Base-by-base conservation (phyloP, 2,113 vertebrate genomes). In the Mohoua ochrocephala region DNA sequence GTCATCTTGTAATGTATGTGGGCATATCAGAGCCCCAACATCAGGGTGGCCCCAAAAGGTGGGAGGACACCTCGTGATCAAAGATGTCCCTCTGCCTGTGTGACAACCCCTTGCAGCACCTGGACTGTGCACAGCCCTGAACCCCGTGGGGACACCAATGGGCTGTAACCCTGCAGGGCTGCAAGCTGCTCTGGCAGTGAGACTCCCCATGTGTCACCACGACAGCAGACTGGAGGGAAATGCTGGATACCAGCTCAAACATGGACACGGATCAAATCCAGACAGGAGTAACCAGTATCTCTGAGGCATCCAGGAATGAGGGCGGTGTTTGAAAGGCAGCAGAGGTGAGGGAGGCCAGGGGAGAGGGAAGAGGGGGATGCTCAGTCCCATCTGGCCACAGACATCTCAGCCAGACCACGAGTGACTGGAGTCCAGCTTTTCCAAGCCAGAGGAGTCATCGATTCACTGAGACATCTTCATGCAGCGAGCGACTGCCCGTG, bases 361-460 rank as follows among this genome's bases (percentile, higher is more conserved):
- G 15, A 83, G 19, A 73, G 45, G 79, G 49, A 83, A 56, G 13
- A 63, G 4, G 9, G 18, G 22, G 10, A 27, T 54, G 26, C 33
- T 71, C 0, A 0, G 26, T 61, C 35, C n/a, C 53, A n/a, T 56
- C n/a, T 37, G 24, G 10, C 50, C 1, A 2, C 47, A 50, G 15
- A 59, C 27, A 18, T 27, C 42, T 0, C 3, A 78, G 35, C 11
- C 41, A 44, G 30, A 71, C 13, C 1, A 13, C 49, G 26, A 75
- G 37, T 37, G 47, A 50, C 6, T 5, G 9, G 15, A 86, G 3
- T 10, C 19, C 0, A 6, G 27, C 35, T 87, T 54, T 61, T 70
- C 39, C 0, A 2, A 69, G 53, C 37, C 0, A 0, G 1, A 45
- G 35, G 24, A 54, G 30, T 81, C 57, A 21, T 45, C 15, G 33